Percentiles rank a stretch among this genome's conserved stretches.
These are phyloP conservation scores for Heterotis niloticus DNA, from an alignment of 2,113 vertebrate species.

Conservation along the genomic window DNA sequence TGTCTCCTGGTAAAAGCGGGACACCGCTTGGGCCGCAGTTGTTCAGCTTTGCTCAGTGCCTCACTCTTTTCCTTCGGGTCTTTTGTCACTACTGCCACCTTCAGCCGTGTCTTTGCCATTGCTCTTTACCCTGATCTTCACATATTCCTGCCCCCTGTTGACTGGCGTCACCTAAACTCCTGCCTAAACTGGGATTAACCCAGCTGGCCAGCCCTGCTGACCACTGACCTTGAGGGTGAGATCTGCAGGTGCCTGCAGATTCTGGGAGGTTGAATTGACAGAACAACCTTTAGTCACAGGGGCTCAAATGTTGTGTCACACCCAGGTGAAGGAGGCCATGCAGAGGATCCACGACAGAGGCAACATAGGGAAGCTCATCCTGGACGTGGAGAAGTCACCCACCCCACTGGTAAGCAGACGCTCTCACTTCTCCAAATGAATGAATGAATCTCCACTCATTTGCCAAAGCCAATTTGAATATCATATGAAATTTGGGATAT, in stretches of 20 bases:
- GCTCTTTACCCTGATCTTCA: not conserved
- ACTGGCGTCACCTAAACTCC: not conserved
- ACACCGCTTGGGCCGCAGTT: too few relatives aligned
- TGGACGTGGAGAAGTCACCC: conserved; percentile 93
- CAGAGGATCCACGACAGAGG: conserved; percentile 98
- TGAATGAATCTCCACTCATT: not conserved
- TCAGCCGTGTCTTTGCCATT: conserved; percentile 22
- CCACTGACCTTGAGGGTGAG: not conserved
- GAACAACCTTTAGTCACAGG: not conserved
- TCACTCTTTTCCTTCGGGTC: not conserved
- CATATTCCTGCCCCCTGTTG: not conserved
- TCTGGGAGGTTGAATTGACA: too few relatives aligned
- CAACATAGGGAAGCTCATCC: conserved; percentile 94
- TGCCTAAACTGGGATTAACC: not conserved
- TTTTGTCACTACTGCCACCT: conserved; percentile 40
- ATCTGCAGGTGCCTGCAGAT: too few relatives aligned
- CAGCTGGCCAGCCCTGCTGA: not conserved
- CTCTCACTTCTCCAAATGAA: not conserved
- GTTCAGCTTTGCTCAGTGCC: not conserved
- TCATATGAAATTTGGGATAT: too few relatives aligned
- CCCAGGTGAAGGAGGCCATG: conserved; percentile 97
- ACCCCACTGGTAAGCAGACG: conserved; percentile 82
- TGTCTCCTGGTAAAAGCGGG: too few relatives aligned
- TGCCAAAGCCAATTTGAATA: not conserved
- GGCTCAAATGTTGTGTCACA: conserved; percentile 22